These are phyloP conservation scores for Talpa occidentalis DNA, from an alignment of 2,113 vertebrate species.

Conservation along the genomic window DNA sequence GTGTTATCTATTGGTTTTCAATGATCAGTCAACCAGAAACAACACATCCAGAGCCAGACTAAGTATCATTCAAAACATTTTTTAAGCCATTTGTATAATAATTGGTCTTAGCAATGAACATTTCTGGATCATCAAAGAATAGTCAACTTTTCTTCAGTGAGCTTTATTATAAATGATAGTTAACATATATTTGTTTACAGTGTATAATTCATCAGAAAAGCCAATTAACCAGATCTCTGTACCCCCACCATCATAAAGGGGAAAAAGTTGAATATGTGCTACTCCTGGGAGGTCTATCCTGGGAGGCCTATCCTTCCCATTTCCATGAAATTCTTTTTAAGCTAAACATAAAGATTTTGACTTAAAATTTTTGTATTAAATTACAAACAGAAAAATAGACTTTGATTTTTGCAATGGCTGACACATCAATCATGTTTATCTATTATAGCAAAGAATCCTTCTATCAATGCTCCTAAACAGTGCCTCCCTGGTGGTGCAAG, in stretches of 20 bases:
- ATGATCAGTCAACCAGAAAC: background rate
- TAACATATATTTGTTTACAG: background rate
- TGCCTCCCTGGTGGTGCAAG: too few species aligned
- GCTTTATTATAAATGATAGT: background rate
- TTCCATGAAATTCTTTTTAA: background rate
- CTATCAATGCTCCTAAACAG: background rate
- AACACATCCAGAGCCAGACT: background rate
- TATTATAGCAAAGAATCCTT: background rate
- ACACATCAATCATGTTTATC: background rate
- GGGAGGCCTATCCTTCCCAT: too few species aligned
- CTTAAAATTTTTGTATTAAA: background rate
- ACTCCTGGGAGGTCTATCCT: background rate
- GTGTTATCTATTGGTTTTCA: background rate
- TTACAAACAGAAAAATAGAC: background rate
- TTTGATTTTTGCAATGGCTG: background rate
- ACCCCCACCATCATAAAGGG: background rate
- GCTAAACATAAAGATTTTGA: background rate
- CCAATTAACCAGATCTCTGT: background rate
- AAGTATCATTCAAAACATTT: conserved; percentile 2
- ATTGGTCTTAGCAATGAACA: conserved; percentile 26
- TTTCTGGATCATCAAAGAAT: background rate
- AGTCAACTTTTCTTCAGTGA: conserved; percentile 35
- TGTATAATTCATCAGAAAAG: background rate
- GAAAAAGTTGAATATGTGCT: background rate
- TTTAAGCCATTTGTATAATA: background rate